phyloP scores from a whole-genome alignment of 2,113 vertebrate species.

The Aramus guarauna region DNA sequence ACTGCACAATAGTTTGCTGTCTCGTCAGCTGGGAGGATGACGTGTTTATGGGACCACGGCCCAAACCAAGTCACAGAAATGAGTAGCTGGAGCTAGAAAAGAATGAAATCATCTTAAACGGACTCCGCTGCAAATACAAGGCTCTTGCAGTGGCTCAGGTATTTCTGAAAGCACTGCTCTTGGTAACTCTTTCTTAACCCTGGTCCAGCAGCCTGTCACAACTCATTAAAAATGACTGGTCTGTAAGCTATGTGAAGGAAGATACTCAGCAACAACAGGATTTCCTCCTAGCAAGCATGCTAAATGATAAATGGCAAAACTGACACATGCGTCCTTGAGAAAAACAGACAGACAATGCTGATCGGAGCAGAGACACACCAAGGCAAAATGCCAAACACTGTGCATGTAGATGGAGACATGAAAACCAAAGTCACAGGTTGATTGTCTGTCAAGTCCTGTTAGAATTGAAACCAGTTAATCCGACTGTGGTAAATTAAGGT shows the following conservation, averaged over 20 bases:
- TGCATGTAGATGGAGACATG: not conserved
- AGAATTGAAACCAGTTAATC: not conserved
- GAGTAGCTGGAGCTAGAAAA: not conserved
- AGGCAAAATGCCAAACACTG: not conserved
- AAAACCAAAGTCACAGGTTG: not conserved
- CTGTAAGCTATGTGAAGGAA: not conserved
- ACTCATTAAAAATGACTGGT: conserved; percentile 1
- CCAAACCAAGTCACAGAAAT: not conserved
- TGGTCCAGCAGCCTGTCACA: not conserved
- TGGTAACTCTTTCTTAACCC: not conserved
- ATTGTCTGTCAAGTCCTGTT: conserved; percentile 13
- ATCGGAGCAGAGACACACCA: not conserved
- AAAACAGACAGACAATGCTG: conserved; percentile 8
- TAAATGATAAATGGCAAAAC: not conserved
- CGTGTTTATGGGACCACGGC: not conserved
- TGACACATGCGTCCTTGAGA: not conserved
- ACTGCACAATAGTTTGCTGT: not conserved
- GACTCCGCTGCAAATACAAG: not conserved
- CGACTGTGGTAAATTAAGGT: not conserved
- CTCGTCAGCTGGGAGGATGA: not conserved
- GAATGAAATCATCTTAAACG: not conserved
- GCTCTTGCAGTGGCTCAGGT: not conserved
- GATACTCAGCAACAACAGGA: not conserved
- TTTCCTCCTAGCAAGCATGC: not conserved
- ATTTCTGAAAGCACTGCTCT: not conserved